Percentiles rank a stretch among this genome's conserved stretches.
Conservation (phyloP, 2,888 invertebrate species). For the Margaritifera margaritifera region DNA sequence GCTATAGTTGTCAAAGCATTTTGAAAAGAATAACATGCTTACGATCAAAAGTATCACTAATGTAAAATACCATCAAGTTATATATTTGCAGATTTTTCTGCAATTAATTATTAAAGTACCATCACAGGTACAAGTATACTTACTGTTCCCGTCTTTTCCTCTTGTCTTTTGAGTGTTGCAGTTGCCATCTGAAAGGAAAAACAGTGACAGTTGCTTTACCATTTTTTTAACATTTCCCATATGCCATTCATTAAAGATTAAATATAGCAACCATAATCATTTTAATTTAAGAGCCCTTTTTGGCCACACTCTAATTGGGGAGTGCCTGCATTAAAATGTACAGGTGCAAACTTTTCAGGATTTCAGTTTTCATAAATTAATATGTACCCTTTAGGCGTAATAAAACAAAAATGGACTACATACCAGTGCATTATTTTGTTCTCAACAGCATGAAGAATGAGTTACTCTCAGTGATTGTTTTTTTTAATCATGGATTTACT, state of each 20-base stretch:
- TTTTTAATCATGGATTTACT: no score
- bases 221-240: no score
- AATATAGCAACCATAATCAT: no score
- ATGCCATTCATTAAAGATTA: no score
- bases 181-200: slow-evolving; percentile 46
- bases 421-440: slow-evolving; percentile 1
- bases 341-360: no score
- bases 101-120: no score
- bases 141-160: slow-evolving; percentile 56
- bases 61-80: neutral
- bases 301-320: no score
- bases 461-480: no score
- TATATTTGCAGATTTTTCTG: neutral
- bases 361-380: neutral
- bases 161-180: slow-evolving; percentile 45
- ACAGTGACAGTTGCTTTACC: neutral
- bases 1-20: neutral
- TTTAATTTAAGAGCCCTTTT: no score
- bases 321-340: no score
- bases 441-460: neutral
- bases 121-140: slow-evolving; percentile 16
- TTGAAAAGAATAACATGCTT: neutral
- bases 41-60: neutral
- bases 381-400: neutral
- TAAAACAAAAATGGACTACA: neutral